Evolutionary conservation across 1,140 invertebrate species (phyloP), one percentile per base, ranked within the genome.

Genomic region (Anadara kagoshimensis): DNA sequence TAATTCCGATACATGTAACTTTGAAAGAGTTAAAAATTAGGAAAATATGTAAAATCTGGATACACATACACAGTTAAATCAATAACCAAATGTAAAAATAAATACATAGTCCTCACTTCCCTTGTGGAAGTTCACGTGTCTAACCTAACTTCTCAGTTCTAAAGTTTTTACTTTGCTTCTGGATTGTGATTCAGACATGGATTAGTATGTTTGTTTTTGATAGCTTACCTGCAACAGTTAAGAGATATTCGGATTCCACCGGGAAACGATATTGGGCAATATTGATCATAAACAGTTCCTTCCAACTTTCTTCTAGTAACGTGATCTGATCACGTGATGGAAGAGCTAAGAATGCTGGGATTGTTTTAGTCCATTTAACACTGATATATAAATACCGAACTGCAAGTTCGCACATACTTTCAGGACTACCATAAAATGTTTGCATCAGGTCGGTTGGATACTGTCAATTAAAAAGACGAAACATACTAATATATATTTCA

Each of bases 221-320:
- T n/a, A n/a, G 24, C 79, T 76, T 57, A 89, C 89, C 89, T 51
- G 87, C 87, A 14, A 86, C 89, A 66, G 82, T 88, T 0, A 95
- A 78, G 2, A 94, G 89, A 16, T 92, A 88, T 1, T 90, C 89
- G 4, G 94, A 90, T 76, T 97, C 94, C 24, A 97, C 83, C 0
- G 94, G 92, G 29, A 96, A 93, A 1, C 94, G 91, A 81, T 95
- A 94, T 84, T 98, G 96, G 0, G 95, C 94, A 0, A 95, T 93
- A 0, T 94, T 94, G 16, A 99, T 90, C 0, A 98, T 91, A 83
- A 98, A 98, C n/a, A 98, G 90, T 81, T 98, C 96, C 70, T 94
- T 91, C 97, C 97, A 99, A 0, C 94, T 94, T 75, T 96, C 94
- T 86, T 97, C 94, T 43, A 98, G 86, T 0, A 99, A 91, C 0